A percentile compares a stretch with the other conserved stretches of the same genome.
Evolutionary conservation across 2,113 vertebrate species (phyloP).

Genomic region (Cyanistes caeruleus): DNA sequence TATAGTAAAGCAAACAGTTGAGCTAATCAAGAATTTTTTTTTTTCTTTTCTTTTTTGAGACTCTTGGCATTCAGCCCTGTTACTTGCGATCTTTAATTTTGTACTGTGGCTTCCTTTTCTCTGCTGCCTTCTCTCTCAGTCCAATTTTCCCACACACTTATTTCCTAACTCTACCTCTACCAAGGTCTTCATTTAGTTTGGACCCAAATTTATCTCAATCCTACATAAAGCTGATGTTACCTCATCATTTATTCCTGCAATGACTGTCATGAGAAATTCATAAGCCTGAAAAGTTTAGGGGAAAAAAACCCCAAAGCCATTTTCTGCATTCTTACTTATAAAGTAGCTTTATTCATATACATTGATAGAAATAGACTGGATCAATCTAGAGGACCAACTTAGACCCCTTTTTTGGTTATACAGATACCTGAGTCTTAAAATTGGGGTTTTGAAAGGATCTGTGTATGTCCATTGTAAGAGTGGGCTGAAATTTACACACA

Average conservation of each 20-base stretch:
- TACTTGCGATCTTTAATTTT: conserved; percentile 65
- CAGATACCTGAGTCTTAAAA: not conserved
- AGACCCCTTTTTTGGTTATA: not conserved
- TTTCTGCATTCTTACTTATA: not conserved
- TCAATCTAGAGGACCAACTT: not conserved
- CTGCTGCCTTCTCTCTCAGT: conserved; percentile 43
- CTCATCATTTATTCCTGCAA: conserved; percentile 30
- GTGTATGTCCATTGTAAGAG: not conserved
- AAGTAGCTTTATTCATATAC: not conserved
- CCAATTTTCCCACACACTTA: conserved; percentile 63
- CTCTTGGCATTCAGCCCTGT: conserved; percentile 56
- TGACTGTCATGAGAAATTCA: not conserved
- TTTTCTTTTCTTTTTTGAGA: conserved; percentile 43
- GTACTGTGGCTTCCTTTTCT: conserved; percentile 64
- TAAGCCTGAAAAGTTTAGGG: not conserved
- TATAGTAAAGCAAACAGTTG: conserved; percentile 73
- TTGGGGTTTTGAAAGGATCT: not conserved
- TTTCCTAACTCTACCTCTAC: conserved; percentile 22
- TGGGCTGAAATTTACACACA: not conserved
- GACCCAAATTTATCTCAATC: conserved; percentile 30
- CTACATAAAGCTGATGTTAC: conserved; percentile 28
- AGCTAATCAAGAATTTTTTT: conserved; percentile 52
- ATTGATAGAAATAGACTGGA: not conserved
- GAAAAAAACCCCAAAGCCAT: not conserved
- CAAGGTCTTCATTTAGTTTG: not conserved